Evolutionary conservation across 2,888 invertebrate species (phyloP).

Genomic region (Myathropa florea): DNA sequence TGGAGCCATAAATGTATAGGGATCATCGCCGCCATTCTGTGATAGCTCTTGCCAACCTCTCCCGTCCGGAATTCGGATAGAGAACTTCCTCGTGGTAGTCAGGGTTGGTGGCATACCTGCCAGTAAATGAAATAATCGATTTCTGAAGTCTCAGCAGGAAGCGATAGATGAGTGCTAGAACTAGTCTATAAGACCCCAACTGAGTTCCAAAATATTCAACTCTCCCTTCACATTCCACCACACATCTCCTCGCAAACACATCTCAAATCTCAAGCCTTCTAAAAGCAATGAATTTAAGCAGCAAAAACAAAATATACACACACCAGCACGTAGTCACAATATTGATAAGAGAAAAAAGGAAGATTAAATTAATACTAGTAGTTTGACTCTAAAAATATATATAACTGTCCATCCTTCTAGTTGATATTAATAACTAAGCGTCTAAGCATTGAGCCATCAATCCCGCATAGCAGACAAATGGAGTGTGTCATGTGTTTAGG

Average conservation of each 20-base stretch:
- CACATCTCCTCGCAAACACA: not conserved
- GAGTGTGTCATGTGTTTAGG: not conserved
- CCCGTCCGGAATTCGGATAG: too few species aligned
- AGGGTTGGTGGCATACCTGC: too few species aligned
- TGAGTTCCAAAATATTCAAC: not conserved
- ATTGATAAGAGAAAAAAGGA: not conserved
- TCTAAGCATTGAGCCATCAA: not conserved
- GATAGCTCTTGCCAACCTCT: too few species aligned
- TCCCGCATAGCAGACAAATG: not conserved
- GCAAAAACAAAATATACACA: not conserved
- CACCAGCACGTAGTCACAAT: slow-evolving; percentile 23
- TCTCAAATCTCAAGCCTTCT: not conserved
- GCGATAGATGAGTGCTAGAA: too few species aligned
- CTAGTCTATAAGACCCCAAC: too few species aligned
- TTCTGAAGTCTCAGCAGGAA: too few species aligned
- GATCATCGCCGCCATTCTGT: too few species aligned
- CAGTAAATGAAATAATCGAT: too few species aligned
- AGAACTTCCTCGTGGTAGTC: too few species aligned
- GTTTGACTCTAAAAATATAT: slow-evolving; percentile 10
- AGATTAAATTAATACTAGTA: slow-evolving; percentile 14
- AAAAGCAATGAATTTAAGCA: slow-evolving; percentile 1
- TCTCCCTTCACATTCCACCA: not conserved
- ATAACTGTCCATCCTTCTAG: slow-evolving; percentile 37
- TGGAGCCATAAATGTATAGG: too few species aligned
- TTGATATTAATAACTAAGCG: slow-evolving; percentile 23